A percentile compares a stretch with the other conserved stretches of the same genome.
phyloP scores from a whole-genome alignment of 2,113 vertebrate genomes.

The Paedocypris sp. region DNA sequence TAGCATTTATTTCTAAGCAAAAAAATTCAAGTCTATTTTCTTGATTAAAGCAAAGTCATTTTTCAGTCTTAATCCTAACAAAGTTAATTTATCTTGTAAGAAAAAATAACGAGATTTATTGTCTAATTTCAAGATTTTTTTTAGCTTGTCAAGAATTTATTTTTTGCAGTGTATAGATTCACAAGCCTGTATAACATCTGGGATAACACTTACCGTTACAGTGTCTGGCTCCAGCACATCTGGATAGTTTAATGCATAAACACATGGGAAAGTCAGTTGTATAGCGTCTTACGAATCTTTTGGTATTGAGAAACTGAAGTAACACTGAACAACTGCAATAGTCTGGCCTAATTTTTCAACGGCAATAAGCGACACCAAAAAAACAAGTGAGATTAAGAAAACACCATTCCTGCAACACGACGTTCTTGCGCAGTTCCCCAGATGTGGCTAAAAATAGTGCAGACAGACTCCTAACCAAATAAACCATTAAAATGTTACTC shows the following conservation, averaged over 20 bases:
- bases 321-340: not conserved
- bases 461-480: slow-evolving; percentile 38
- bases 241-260: not conserved
- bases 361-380: slow-evolving; percentile 8
- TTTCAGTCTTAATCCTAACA: too few relatives aligned
- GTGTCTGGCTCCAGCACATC: not conserved
- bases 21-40: too few relatives aligned
- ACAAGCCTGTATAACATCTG: slow-evolving; percentile 10
- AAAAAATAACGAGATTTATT: too few relatives aligned
- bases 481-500: slow-evolving; percentile 35
- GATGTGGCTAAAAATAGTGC: slow-evolving; percentile 36
- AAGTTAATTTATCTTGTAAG: too few relatives aligned
- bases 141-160: too few relatives aligned
- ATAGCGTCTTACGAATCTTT: too few relatives aligned
- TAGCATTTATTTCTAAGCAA: too few relatives aligned
- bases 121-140: too few relatives aligned
- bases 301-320: too few relatives aligned
- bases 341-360: not conserved
- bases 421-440: slow-evolving; percentile 27
- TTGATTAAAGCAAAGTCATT: too few relatives aligned
- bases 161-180: too few relatives aligned
- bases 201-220: slow-evolving; percentile 10
- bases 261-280: not conserved
- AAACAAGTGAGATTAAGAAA: slow-evolving; percentile 18
- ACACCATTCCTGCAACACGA: slow-evolving; percentile 5